Percentiles rank a stretch among this genome's conserved stretches.
These are phyloP conservation scores for Eudasyphora cyanicolor DNA, from an alignment of 2,888 invertebrate species.

Conservation along the genomic window DNA sequence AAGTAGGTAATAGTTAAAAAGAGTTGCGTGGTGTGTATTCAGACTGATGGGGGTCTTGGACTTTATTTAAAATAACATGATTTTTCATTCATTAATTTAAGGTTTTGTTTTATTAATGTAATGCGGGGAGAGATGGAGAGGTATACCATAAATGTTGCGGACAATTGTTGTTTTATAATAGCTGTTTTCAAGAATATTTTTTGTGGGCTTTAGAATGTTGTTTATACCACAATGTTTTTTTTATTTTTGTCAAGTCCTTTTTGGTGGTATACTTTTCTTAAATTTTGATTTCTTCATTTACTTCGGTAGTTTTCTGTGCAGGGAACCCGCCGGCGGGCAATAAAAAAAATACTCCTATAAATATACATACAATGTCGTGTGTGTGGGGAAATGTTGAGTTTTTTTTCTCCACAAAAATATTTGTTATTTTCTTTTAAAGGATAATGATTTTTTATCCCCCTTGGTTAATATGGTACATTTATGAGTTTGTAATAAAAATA, in stretches of 20 bases:
- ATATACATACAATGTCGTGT: constrained; percentile 38
- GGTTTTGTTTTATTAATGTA: not conserved
- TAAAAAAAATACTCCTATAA: constrained; percentile 60
- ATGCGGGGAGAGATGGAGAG: not conserved
- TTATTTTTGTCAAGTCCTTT: not conserved
- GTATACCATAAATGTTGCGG: not conserved
- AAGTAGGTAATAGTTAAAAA: constrained; percentile 19
- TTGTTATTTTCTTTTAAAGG: constrained; percentile 2
- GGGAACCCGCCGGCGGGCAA: constrained; percentile 64
- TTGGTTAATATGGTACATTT: constrained; percentile 34
- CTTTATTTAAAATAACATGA: constrained; percentile 11
- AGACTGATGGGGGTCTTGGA: constrained; percentile 16
- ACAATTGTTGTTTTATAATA: not conserved
- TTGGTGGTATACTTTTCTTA: not conserved
- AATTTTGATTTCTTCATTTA: not conserved
- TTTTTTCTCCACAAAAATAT: not conserved
- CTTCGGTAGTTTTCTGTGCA: constrained; percentile 49
- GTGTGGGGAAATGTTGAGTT: not conserved
- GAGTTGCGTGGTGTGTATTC: not conserved
- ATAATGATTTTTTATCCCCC: not conserved
- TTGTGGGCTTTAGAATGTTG: not conserved
- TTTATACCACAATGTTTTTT: no score
- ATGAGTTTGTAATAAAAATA: constrained; percentile 6
- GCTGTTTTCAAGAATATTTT: not conserved
- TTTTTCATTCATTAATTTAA: not conserved